Conservation (phyloP, 2,888 invertebrate genomes). For the Spialia ferax region DNA sequence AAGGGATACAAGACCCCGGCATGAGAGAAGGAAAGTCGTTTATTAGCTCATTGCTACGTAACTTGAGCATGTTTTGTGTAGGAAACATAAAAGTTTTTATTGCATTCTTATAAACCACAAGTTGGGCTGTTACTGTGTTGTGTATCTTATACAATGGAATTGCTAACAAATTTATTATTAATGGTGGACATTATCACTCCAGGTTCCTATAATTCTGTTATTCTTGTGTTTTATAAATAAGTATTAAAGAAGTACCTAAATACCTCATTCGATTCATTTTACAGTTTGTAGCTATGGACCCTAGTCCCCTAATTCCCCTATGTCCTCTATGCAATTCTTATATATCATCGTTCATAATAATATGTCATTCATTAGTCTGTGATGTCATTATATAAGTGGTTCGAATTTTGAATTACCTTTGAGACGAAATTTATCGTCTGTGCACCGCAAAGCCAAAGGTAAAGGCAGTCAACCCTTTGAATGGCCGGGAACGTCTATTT, state of each 20-base stretch:
- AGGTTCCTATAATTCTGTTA: too few species aligned
- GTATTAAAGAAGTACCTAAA: too few species aligned
- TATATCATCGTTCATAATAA: too few species aligned
- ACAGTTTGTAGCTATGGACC: too few species aligned
- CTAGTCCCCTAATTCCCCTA: too few species aligned
- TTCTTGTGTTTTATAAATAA: too few species aligned
- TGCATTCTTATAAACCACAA: conserved; percentile 18
- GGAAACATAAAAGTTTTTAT: conserved; percentile 25
- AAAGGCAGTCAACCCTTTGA: conserved; percentile 32
- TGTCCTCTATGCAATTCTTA: too few species aligned
- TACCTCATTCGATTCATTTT: too few species aligned
- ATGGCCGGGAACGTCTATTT: conserved; percentile 61
- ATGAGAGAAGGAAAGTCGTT: conserved; percentile 54
- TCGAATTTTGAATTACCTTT: not conserved
- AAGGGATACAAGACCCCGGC: conserved; percentile 53
- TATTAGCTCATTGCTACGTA: conserved; percentile 64
- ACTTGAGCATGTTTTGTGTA: conserved; percentile 56
- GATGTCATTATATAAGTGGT: too few species aligned
- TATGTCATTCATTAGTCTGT: too few species aligned
- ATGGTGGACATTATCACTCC: too few species aligned
- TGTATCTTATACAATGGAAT: not conserved
- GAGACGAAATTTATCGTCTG: conserved; percentile 7
- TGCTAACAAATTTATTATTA: not conserved
- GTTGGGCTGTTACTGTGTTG: conserved; percentile 3
- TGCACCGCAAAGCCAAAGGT: conserved; percentile 1